These are phyloP conservation scores for Phylloscopus trochiloides DNA, from an alignment of 2,113 vertebrate species.

Conservation along the genomic window DNA sequence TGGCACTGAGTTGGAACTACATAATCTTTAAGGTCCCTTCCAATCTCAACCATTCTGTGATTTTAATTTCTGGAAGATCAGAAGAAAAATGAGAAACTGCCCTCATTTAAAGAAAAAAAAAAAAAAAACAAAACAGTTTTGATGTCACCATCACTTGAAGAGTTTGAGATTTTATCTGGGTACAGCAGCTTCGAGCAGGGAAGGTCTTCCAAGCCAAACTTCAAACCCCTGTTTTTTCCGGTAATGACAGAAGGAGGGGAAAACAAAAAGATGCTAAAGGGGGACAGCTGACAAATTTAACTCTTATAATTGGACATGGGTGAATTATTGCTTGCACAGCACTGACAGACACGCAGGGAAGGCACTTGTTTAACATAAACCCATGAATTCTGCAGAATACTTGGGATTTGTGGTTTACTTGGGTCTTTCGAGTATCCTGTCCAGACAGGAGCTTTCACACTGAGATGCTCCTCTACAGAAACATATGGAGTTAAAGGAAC, in stretches of 20 bases:
- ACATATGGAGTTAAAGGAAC: neutral
- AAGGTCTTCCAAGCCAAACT: neutral
- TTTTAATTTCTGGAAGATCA: neutral
- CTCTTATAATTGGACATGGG: rapidly evolving
- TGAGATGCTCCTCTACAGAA: neutral
- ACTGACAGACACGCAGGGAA: neutral
- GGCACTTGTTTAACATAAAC: neutral
- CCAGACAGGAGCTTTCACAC: neutral
- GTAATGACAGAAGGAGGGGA: neutral
- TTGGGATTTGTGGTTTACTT: neutral
- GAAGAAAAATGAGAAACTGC: neutral
- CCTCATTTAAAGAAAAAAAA: neutral
- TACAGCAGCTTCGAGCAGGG: neutral
- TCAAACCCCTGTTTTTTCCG: neutral
- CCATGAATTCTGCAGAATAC: neutral
- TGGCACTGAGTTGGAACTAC: rapidly evolving
- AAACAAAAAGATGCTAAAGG: neutral
- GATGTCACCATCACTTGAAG: neutral
- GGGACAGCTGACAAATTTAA: neutral
- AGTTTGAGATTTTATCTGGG: neutral
- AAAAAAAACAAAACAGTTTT: neutral
- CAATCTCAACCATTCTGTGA: neutral
- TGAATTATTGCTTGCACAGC: neutral
- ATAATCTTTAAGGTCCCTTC: rapidly evolving
- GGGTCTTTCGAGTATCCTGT: neutral